A percentile compares a stretch with the other conserved stretches of the same genome.
These are phyloP conservation scores for Nebria ingens DNA, from an alignment of 1,140 invertebrate species.

Conservation along the genomic window DNA sequence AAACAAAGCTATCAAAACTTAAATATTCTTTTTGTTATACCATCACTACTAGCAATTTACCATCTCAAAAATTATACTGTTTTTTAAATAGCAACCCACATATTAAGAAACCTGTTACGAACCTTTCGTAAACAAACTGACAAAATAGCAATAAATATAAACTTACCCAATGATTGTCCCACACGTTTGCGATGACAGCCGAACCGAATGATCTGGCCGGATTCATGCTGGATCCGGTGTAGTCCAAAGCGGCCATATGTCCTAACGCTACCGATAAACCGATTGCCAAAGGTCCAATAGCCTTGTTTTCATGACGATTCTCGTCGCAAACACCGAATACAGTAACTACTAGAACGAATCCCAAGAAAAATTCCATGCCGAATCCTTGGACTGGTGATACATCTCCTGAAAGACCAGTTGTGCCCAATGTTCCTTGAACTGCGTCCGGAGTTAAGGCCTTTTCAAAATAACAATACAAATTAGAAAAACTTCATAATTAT, in stretches of 20 bases:
- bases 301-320: constrained; percentile 60
- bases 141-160: constrained; percentile 12
- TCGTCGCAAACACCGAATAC: constrained; percentile 79
- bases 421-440: constrained; percentile 47
- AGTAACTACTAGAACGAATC: constrained; percentile 76
- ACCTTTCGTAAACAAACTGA: no score
- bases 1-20: background rate
- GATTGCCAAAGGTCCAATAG: constrained; percentile 78
- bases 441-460: constrained; percentile 52
- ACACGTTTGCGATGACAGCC: constrained; percentile 63
- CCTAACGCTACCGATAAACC: constrained; percentile 79
- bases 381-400: constrained; percentile 65
- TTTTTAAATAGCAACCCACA: no score
- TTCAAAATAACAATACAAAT: constrained; percentile 14
- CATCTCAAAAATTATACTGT: background rate
- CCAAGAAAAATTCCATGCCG: constrained; percentile 82
- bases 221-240: constrained; percentile 84
- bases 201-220: constrained; percentile 78
- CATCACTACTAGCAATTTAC: background rate
- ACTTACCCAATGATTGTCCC: constrained; percentile 73
- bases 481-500: constrained; percentile 1
- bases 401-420: constrained; percentile 44
- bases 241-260: constrained; percentile 74
- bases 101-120: no score
- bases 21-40: constrained; percentile 1